phyloP scores from a whole-genome alignment of 2,113 vertebrate genomes.

The Butorides virescens region DNA sequence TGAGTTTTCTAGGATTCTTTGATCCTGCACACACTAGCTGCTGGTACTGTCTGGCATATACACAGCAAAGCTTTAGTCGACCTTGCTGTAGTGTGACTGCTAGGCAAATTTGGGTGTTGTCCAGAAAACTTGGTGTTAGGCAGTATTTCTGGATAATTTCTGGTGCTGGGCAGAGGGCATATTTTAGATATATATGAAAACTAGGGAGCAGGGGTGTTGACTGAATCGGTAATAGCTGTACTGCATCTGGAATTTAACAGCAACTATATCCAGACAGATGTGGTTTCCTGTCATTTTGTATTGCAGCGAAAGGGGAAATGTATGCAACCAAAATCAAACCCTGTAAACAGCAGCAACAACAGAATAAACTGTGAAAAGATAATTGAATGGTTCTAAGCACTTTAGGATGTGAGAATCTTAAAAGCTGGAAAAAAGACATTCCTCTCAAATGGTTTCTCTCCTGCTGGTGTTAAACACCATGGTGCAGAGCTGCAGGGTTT shows the following conservation, averaged over 20 bases:
- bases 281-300: neutral
- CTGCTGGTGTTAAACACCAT: neutral
- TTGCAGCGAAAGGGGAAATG: neutral
- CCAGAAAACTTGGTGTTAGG: neutral
- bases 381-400: neutral
- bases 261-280: neutral
- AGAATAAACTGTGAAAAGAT: neutral
- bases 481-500: neutral
- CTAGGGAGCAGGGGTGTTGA: neutral
- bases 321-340: neutral
- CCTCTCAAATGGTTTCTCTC: neutral
- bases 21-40: neutral
- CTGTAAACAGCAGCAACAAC: neutral
- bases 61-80: neutral
- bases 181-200: neutral
- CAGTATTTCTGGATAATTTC: neutral
- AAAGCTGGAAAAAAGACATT: neutral
- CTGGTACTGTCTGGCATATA: neutral
- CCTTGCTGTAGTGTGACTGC: neutral
- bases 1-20: neutral
- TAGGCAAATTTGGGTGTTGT: neutral
- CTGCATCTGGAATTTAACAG: neutral
- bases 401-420: neutral
- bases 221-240: neutral
- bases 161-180: neutral